Conservation (phyloP, 2,113 vertebrate species). For the Leucoraja erinaceus region DNA sequence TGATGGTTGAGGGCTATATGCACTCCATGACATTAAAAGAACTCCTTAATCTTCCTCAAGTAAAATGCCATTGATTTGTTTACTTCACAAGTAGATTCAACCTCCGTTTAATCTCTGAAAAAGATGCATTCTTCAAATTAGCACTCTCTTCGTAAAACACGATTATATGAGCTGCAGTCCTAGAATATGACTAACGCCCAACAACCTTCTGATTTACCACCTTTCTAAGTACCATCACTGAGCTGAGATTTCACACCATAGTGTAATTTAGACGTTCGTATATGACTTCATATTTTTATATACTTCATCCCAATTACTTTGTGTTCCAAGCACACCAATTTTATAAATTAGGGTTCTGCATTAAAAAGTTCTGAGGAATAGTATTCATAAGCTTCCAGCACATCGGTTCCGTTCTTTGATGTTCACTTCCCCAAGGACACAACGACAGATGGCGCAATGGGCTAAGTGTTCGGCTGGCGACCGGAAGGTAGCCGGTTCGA, state of each 20-base stretch:
- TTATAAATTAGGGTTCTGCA: neutral
- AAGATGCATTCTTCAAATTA: neutral
- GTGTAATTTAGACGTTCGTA: neutral
- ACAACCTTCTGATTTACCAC: neutral
- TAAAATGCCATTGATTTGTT: neutral
- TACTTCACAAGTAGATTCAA: neutral
- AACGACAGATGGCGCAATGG: too few species aligned
- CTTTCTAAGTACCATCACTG: neutral
- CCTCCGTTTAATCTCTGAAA: neutral
- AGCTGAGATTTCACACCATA: neutral
- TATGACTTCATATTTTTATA: neutral
- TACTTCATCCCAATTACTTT: neutral
- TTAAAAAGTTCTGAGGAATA: neutral
- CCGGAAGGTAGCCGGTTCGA: too few species aligned
- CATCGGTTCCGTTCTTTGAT: neutral
- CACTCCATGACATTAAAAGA: neutral
- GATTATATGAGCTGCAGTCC: neutral
- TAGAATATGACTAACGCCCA: neutral
- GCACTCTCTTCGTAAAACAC: neutral
- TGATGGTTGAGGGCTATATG: too few species aligned
- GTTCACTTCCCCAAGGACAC: neutral
- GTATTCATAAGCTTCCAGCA: neutral
- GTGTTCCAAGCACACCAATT: neutral
- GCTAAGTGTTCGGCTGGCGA: too few species aligned
- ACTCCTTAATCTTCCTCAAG: neutral